Conservation (phyloP, 2,797 vertebrate genomes). For the Ammospiza maritima region DNA sequence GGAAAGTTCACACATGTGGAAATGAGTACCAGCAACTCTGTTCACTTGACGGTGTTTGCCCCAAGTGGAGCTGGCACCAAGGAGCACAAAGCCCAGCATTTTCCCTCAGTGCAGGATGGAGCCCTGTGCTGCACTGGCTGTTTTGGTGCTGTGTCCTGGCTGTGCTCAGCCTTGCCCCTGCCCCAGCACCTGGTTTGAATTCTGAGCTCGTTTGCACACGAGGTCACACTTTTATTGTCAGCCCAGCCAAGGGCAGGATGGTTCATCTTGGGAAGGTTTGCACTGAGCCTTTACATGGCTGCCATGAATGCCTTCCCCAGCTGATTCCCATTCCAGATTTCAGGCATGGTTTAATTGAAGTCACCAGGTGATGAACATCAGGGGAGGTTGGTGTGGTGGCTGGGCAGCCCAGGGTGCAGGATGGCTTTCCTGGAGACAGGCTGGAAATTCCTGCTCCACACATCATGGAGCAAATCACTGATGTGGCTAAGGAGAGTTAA, state of each 20-base stretch:
- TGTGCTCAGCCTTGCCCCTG: neutral
- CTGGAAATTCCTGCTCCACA: constrained; percentile 61
- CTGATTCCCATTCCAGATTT: constrained; percentile 72
- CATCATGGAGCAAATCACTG: constrained; percentile 46
- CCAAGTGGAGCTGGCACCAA: neutral
- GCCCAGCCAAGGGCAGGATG: constrained; percentile 73
- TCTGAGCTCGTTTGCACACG: constrained; percentile 80
- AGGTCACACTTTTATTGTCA: constrained; percentile 81
- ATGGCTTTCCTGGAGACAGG: constrained; percentile 64
- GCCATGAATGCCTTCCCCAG: constrained; percentile 74
- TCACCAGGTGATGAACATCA: constrained; percentile 23
- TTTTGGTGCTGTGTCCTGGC: neutral
- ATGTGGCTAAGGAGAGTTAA: neutral
- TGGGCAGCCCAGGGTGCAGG: constrained; percentile 36
- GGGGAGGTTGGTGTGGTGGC: constrained; percentile 50
- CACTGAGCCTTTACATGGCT: constrained; percentile 68
- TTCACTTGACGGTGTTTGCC: neutral
- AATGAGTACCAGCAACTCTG: neutral
- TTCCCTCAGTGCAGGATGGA: neutral
- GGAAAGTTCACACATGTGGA: neutral
- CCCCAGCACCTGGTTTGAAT: constrained; percentile 78
- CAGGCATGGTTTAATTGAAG: constrained; percentile 67
- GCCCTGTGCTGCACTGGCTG: neutral
- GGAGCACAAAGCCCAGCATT: neutral
- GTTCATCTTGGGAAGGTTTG: constrained; percentile 74